Evolutionary conservation across 2,113 vertebrate species (phyloP).

Genomic region (Accipiter virgatus): DNA sequence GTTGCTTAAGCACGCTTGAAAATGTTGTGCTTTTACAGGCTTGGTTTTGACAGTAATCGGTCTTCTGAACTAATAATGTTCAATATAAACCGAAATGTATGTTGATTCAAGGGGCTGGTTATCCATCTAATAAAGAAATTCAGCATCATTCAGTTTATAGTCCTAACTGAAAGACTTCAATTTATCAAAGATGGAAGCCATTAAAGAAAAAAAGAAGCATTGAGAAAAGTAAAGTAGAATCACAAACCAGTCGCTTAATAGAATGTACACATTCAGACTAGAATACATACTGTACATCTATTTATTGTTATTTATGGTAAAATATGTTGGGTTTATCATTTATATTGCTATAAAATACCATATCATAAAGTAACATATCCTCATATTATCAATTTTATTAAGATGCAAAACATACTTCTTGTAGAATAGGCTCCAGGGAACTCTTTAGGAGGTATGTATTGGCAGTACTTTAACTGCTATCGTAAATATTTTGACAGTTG

Average conservation of each 20-base stretch:
- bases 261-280: neutral
- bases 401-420: constrained; percentile 1
- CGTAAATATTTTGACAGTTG: constrained; percentile 48
- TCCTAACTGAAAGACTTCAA: neutral
- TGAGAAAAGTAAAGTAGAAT: neutral
- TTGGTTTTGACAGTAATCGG: neutral
- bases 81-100: neutral
- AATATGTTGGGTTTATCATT: neutral
- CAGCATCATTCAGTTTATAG: neutral
- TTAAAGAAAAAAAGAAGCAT: neutral
- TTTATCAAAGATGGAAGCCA: neutral
- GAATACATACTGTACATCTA: neutral
- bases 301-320: constrained; percentile 1
- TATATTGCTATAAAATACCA: neutral
- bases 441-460: constrained; percentile 7
- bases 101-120: neutral
- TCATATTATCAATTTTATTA: neutral
- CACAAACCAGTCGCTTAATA: neutral
- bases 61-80: neutral
- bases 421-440: neutral
- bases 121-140: neutral
- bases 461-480: constrained; percentile 21
- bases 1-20: neutral
- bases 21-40: neutral
- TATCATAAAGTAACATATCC: neutral